Evolutionary conservation across 2,113 vertebrate genomes (phyloP).

Genomic region (Perca fluviatilis): DNA sequence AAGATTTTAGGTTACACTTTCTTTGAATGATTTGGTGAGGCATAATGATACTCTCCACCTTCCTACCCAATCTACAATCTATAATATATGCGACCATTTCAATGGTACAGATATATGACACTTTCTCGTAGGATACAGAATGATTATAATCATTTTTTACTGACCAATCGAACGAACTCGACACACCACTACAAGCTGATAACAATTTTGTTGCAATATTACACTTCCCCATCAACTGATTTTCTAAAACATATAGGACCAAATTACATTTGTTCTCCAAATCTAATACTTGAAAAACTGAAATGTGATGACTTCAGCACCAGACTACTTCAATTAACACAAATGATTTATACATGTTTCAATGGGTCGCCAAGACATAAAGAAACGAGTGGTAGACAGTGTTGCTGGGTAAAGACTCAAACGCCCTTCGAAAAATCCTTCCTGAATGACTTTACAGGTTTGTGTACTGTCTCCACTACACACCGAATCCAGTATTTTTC

Average conservation of each 20-base stretch:
- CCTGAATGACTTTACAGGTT: constrained; percentile 75
- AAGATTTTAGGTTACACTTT: not conserved
- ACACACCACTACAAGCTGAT: not conserved
- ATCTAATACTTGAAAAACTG: not conserved
- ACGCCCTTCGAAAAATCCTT: constrained; percentile 75
- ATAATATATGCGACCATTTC: too few species aligned
- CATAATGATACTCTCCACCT: not conserved
- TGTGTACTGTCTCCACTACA: constrained; percentile 75
- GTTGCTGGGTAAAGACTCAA: constrained; percentile 78
- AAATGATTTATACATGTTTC: not conserved
- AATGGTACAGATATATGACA: too few species aligned
- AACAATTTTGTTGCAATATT: not conserved
- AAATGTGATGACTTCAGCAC: not conserved
- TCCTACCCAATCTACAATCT: too few species aligned
- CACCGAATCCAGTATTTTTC: constrained; percentile 90
- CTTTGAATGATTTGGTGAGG: not conserved
- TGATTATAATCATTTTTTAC: not conserved
- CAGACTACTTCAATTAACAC: not conserved
- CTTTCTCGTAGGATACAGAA: too few species aligned
- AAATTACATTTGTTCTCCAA: constrained; percentile 9
- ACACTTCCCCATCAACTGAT: not conserved
- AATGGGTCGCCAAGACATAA: constrained; percentile 1
- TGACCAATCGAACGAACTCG: not conserved
- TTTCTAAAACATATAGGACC: not conserved
- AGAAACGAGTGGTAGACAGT: constrained; percentile 35